These are phyloP conservation scores for Propithecus deckenii DNA, from an alignment of 2,797 vertebrate species.

Conservation along the genomic window DNA sequence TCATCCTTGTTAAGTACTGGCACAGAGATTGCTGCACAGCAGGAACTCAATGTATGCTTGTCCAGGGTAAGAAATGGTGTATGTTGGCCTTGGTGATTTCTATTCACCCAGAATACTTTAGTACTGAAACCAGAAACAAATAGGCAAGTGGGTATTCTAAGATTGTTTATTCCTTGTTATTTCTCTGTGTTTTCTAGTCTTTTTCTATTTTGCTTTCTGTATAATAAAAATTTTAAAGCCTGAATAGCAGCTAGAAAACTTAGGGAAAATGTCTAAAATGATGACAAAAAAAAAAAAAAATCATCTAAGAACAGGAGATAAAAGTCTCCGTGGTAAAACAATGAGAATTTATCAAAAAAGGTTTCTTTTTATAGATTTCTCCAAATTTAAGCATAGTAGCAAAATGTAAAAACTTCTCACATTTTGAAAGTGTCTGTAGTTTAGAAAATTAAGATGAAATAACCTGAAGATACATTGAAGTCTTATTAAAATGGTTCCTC, in stretches of 20 bases:
- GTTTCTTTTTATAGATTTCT: not conserved
- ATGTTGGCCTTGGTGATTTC: not conserved
- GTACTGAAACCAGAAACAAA: not conserved
- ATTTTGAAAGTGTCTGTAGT: not conserved
- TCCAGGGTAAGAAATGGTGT: not conserved
- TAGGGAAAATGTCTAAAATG: not conserved
- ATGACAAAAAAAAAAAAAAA: not conserved
- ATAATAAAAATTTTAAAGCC: not conserved
- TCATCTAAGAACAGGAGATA: not conserved
- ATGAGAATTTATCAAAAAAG: not conserved
- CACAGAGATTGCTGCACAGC: no score
- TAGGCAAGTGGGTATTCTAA: not conserved
- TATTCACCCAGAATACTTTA: not conserved
- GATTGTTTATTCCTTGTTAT: not conserved
- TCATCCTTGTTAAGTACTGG: not conserved
- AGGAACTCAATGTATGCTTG: not conserved
- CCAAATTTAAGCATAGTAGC: not conserved
- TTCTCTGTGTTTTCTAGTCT: not conserved
- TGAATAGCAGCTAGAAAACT: not conserved
- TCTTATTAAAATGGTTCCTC: not conserved
- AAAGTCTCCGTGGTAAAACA: not conserved
- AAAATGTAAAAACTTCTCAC: not conserved
- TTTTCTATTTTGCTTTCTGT: not conserved
- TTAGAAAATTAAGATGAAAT: not conserved
- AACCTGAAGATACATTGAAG: not conserved